Conservation (phyloP, 2,888 invertebrate genomes). For the Octonoba sinensis region DNA sequence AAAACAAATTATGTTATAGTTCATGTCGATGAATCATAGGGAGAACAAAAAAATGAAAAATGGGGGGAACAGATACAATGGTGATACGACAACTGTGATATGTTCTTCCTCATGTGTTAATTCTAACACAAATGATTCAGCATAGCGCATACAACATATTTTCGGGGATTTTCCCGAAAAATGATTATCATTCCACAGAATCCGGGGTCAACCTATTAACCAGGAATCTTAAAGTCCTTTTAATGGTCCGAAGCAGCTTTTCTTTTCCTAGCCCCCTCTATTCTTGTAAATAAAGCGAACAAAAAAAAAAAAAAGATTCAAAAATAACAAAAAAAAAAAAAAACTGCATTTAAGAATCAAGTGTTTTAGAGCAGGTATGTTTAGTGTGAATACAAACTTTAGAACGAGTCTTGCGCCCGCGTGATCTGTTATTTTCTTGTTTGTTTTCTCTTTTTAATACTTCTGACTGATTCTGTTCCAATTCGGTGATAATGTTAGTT, state of each 20-base stretch:
- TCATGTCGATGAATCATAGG: slow-evolving; percentile 1
- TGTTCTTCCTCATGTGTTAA: slow-evolving; percentile 65
- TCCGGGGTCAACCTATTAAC: slow-evolving; percentile 21
- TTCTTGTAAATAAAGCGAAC: slow-evolving; percentile 45
- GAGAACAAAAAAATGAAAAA: slow-evolving; percentile 47
- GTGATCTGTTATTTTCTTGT: slow-evolving; percentile 61
- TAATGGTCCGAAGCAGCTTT: slow-evolving; percentile 48
- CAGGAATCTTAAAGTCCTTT: slow-evolving; percentile 51
- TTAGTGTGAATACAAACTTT: slow-evolving; percentile 61
- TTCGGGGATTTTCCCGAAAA: slow-evolving; percentile 47
- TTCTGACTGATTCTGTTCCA: slow-evolving; percentile 47
- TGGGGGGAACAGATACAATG: slow-evolving; percentile 63
- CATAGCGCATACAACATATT: slow-evolving; percentile 43
- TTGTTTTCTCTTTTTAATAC: slow-evolving; percentile 51
- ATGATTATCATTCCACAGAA: slow-evolving; percentile 60
- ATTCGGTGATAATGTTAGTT: slow-evolving; percentile 59
- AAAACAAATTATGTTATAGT: too few relatives aligned
- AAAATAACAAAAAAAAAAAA: slow-evolving; percentile 1
- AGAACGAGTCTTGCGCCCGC: slow-evolving; percentile 46
- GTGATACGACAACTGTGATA: slow-evolving; percentile 66
- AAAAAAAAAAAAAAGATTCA: background rate
- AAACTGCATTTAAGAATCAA: slow-evolving; percentile 38
- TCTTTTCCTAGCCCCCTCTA: slow-evolving; percentile 19
- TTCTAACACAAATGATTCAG: slow-evolving; percentile 62
- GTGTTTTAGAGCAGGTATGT: slow-evolving; percentile 60